Conservation (phyloP, 2,797 vertebrate species). For the Chiroxiphia lanceolata region DNA sequence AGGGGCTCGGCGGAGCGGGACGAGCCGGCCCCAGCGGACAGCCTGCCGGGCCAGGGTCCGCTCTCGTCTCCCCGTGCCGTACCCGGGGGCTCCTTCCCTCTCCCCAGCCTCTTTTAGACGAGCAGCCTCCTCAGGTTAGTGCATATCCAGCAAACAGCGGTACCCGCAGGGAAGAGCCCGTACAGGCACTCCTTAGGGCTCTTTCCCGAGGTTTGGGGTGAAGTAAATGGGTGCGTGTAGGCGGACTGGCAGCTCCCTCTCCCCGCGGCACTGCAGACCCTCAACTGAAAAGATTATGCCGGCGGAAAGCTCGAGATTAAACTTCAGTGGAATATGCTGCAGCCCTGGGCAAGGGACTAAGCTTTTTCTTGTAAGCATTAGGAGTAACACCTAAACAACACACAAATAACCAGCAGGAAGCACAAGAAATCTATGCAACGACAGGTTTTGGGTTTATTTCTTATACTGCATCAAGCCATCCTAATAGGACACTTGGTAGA, state of each 20-base stretch:
- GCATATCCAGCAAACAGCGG: accelerated
- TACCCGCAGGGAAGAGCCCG: accelerated
- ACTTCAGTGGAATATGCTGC: background rate
- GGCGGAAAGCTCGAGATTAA: background rate
- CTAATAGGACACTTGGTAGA: background rate
- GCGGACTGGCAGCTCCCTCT: background rate
- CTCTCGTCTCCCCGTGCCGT: background rate
- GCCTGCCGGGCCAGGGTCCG: background rate
- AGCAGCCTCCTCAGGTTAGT: background rate
- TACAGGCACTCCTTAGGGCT: accelerated
- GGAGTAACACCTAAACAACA: background rate
- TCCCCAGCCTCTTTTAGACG: no score
- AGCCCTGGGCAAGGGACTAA: background rate
- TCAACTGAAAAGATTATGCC: background rate
- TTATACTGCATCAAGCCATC: background rate
- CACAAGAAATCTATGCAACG: background rate
- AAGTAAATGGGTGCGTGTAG: accelerated
- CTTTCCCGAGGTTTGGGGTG: no score
- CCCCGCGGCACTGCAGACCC: background rate
- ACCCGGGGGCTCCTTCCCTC: background rate
- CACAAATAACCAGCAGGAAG: background rate
- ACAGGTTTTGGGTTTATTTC: background rate
- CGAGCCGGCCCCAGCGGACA: background rate
- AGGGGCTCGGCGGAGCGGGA: background rate
- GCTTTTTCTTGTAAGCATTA: background rate